Evolutionary conservation across 2,797 vertebrate genomes (phyloP).

Genomic region (Neopelma chrysocephalum): DNA sequence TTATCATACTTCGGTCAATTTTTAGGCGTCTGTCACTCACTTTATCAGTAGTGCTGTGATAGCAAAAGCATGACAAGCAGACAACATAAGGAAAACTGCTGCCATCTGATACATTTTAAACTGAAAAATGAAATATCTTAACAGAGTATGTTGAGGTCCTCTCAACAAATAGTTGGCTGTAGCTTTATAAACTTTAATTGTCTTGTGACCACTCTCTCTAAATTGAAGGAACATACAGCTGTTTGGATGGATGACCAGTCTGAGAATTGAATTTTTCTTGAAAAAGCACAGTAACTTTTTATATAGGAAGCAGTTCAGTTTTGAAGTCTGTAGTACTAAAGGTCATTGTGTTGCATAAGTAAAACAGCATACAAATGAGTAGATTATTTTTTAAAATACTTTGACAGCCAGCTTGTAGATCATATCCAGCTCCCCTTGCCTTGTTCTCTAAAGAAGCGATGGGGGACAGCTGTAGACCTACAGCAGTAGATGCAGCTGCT

Average conservation of each 20-base stretch:
- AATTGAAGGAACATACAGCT: background rate
- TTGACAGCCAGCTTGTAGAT: background rate
- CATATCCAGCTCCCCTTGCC: background rate
- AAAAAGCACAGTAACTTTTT: background rate
- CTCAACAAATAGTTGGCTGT: background rate
- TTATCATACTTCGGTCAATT: background rate
- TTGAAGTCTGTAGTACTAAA: background rate
- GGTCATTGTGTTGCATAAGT: background rate
- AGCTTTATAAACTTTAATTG: background rate
- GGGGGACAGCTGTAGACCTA: background rate
- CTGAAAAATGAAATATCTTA: background rate
- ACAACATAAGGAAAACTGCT: background rate
- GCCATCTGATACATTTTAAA: background rate
- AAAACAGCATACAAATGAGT: background rate
- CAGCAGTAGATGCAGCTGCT: background rate
- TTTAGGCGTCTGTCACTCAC: background rate
- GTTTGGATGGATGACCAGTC: constrained; percentile 21
- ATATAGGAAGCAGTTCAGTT: background rate
- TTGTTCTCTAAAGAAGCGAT: background rate
- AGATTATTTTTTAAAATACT: background rate
- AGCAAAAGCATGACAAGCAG: background rate
- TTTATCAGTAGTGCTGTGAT: background rate
- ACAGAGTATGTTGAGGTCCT: background rate
- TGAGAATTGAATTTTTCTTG: constrained; percentile 1
- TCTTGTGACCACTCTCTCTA: constrained; percentile 27